phyloP scores from a whole-genome alignment of 1,140 invertebrate genomes.

The Drosophila sturtevanti region DNA sequence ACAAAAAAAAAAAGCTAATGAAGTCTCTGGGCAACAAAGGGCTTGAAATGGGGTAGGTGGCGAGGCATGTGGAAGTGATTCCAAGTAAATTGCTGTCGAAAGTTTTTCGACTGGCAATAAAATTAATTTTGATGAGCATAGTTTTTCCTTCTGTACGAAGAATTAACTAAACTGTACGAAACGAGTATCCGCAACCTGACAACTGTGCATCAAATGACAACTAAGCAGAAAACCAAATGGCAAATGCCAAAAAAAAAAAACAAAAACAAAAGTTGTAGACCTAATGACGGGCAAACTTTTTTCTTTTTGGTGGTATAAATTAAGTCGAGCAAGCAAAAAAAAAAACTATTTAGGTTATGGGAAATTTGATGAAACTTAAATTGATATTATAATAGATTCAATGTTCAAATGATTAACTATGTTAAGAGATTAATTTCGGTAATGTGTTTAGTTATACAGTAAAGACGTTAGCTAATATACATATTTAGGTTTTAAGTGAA shows the following conservation, averaged over 20 bases:
- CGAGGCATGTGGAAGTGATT: constrained; percentile 20
- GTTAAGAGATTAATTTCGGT: too few species aligned
- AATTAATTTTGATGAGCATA: constrained; percentile 79
- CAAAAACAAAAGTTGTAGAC: background rate
- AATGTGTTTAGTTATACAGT: constrained; percentile 11
- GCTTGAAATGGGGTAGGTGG: background rate
- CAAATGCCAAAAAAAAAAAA: background rate
- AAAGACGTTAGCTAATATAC: background rate
- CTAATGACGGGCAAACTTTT: constrained; percentile 1
- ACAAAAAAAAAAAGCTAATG: constrained; percentile 22
- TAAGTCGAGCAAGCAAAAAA: background rate
- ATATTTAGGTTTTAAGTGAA: too few species aligned
- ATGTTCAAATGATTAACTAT: background rate
- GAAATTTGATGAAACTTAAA: background rate
- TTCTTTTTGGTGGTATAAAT: background rate
- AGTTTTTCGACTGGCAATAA: constrained; percentile 74
- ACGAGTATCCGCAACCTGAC: background rate
- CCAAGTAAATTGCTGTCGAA: constrained; percentile 55
- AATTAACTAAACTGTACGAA: constrained; percentile 1
- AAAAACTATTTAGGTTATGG: background rate
- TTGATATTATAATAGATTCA: background rate
- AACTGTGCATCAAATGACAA: constrained; percentile 24
- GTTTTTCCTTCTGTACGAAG: constrained; percentile 18
- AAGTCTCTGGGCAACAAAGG: constrained; percentile 45
- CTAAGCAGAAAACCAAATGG: background rate